Percentiles rank a stretch among this genome's conserved stretches.
Evolutionary conservation across 2,888 invertebrate genomes (phyloP).

Genomic region (Nomada goodeniana): DNA sequence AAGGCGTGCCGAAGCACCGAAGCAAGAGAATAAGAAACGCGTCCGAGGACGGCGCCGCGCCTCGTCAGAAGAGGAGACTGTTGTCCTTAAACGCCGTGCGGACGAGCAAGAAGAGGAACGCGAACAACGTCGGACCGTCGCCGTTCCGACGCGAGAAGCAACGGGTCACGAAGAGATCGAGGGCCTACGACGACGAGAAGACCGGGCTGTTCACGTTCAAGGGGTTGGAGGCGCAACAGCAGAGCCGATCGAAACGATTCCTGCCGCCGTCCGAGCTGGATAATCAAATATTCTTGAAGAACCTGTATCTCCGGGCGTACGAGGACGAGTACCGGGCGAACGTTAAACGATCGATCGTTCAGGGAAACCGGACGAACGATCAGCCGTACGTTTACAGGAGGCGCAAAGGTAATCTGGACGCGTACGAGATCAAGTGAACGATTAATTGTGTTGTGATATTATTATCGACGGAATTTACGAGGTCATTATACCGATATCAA

Average conservation of each 20-base stretch:
- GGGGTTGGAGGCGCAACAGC: conserved; percentile 77
- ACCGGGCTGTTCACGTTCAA: conserved; percentile 72
- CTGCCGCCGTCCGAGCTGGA: conserved; percentile 78
- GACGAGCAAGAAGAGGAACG: neutral
- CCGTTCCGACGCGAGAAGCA: conserved; percentile 10
- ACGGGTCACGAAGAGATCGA: conserved; percentile 27
- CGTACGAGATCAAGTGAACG: conserved; percentile 76
- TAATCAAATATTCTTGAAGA: conserved; percentile 82
- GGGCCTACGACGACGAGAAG: conserved; percentile 43
- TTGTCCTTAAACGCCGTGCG: conserved; percentile 70
- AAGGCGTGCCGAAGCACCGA: conserved; percentile 79
- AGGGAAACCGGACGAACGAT: conserved; percentile 40
- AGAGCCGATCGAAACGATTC: conserved; percentile 80
- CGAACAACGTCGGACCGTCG: neutral
- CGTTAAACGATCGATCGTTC: conserved; percentile 79
- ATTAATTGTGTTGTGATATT: conserved; percentile 80
- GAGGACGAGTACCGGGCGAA: conserved; percentile 82
- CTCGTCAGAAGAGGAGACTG: conserved; percentile 67
- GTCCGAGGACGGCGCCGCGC: conserved; percentile 64
- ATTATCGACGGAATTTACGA: conserved; percentile 78
- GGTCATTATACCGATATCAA: conserved; percentile 81
- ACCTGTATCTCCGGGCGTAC: conserved; percentile 81
- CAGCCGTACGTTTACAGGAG: conserved; percentile 72
- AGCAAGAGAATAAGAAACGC: conserved; percentile 81
- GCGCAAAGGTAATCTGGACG: conserved; percentile 77